These are phyloP conservation scores for Drosophila pruinosa DNA, from an alignment of 1,140 invertebrate genomes.

Conservation along the genomic window DNA sequence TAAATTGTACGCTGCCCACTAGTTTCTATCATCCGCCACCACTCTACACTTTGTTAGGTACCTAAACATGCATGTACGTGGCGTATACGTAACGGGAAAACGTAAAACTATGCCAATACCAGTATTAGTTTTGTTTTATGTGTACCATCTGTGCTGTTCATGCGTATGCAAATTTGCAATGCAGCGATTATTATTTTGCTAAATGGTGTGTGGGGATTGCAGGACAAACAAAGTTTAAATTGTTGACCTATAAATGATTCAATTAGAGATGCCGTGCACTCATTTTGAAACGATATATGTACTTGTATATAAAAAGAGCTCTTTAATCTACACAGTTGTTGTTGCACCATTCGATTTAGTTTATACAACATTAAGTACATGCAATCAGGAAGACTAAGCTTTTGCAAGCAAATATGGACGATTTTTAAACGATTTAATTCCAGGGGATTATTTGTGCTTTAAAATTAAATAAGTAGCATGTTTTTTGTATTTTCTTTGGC, in stretches of 20 bases:
- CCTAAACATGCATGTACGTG: slow-evolving; percentile 17
- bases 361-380: not conserved
- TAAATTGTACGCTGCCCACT: slow-evolving; percentile 50
- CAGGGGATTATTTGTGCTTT: too few relatives aligned
- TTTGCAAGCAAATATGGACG: too few relatives aligned
- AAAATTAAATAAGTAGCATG: too few relatives aligned
- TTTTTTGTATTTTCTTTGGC: too few relatives aligned
- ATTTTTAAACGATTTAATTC: too few relatives aligned
- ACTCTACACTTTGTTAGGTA: not conserved
- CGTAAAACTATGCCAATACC: slow-evolving; percentile 8
- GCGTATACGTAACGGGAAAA: slow-evolving; percentile 52
- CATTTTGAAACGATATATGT: not conserved
- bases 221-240: not conserved
- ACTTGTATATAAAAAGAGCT: not conserved
- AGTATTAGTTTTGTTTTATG: not conserved
- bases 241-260: not conserved
- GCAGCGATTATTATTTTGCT: not conserved
- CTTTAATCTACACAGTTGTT: not conserved
- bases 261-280: not conserved
- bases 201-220: not conserved
- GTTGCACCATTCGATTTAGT: not conserved
- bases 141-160: not conserved
- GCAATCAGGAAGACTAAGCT: too few relatives aligned
- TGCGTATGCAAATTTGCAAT: not conserved
- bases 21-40: not conserved